These are phyloP conservation scores for Cathartes aura DNA, from an alignment of 2,113 vertebrate species.

Conservation along the genomic window DNA sequence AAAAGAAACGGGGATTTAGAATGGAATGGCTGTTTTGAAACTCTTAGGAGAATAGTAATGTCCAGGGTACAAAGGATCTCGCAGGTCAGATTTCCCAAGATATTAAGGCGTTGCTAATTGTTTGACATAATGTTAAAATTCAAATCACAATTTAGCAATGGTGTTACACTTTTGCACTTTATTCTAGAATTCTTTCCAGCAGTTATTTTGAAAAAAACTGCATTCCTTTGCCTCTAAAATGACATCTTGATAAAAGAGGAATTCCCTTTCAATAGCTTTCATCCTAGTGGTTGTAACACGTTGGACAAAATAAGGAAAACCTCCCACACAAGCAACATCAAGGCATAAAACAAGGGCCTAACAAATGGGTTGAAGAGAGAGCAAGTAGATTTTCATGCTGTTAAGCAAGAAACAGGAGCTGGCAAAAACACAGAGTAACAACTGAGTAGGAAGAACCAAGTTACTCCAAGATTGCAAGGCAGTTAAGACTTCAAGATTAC, in stretches of 20 bases:
- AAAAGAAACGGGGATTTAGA: background rate
- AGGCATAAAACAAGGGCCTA: background rate
- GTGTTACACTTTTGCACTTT: background rate
- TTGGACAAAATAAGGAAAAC: background rate
- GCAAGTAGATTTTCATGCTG: background rate
- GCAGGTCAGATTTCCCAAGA: background rate
- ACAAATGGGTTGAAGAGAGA: background rate
- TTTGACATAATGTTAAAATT: background rate
- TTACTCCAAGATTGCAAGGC: background rate
- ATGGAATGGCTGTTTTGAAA: background rate
- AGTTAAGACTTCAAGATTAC: background rate
- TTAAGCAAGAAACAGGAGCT: background rate
- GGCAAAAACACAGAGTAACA: background rate
- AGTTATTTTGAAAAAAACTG: background rate
- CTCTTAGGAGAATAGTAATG: background rate
- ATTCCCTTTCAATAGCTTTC: background rate
- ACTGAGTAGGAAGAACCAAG: background rate
- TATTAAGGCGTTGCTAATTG: background rate
- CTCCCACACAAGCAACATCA: background rate
- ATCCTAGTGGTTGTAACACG: background rate
- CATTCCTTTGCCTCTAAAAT: background rate
- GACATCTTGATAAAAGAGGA: background rate
- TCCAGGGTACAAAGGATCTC: background rate
- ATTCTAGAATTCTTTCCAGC: background rate
- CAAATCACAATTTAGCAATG: background rate